These are phyloP conservation scores for Morpho achilles DNA, from an alignment of 2,888 invertebrate species.

Conservation along the genomic window DNA sequence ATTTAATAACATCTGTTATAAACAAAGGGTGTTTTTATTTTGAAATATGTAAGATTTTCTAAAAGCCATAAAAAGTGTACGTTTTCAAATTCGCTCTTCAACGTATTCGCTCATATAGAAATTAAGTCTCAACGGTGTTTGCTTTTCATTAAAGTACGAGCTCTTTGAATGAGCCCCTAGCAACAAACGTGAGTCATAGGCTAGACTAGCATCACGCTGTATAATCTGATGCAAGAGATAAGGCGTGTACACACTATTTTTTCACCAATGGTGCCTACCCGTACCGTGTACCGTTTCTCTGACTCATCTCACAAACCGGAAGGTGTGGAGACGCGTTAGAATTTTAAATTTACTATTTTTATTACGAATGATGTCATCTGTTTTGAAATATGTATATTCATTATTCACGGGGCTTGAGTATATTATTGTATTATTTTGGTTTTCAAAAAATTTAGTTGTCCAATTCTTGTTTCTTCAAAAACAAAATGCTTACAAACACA, in stretches of 20 bases:
- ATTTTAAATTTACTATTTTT: constrained; percentile 22
- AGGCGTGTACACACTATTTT: constrained; percentile 62
- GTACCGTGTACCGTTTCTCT: constrained; percentile 62
- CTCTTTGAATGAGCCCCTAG: constrained; percentile 19
- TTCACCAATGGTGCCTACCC: constrained; percentile 55
- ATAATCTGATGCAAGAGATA: constrained; percentile 76
- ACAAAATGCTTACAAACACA: no score
- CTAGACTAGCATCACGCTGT: constrained; percentile 42
- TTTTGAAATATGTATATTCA: neutral
- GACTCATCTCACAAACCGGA: constrained; percentile 53
- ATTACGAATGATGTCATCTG: constrained; percentile 11
- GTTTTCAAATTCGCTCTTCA: neutral
- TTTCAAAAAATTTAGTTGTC: no score
- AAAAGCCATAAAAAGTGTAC: neutral
- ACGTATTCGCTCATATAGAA: constrained; percentile 4
- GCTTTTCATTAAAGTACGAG: constrained; percentile 11
- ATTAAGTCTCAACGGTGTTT: constrained; percentile 8
- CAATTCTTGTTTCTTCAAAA: no score
- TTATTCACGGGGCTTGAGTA: neutral
- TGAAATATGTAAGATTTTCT: no score
- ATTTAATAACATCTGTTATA: no score
- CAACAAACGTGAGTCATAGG: constrained; percentile 28
- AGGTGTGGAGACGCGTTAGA: constrained; percentile 41
- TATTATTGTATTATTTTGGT: neutral
- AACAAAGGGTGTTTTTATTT: no score